Base-by-base conservation (phyloP, 1,140 invertebrate genomes). In the Musca vetustissima region DNA sequence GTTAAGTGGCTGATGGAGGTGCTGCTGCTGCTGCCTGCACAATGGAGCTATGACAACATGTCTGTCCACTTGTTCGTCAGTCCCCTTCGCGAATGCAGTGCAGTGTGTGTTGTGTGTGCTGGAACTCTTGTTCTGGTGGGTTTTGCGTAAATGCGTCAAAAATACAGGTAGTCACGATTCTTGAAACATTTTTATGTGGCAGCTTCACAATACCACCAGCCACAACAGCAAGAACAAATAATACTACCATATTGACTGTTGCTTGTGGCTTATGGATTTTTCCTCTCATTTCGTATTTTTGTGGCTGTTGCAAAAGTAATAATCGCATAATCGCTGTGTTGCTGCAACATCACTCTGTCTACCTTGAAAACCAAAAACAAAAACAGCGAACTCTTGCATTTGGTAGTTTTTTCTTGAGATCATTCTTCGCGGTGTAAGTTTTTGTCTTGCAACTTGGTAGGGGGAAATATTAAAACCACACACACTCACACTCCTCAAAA, bases 121-220 rank as follows among this genome's bases (percentile, higher is more conserved):
- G 36, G 11, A 43, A 9, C 36, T 43, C 36, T 43, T 7, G 36
- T 43, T 7, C 36, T 9, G 36, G 36, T n/a, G 25, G 57, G 17
- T 61, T 61, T 43, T 61, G 57, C 28, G 28, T 61, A 61, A 61
- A 61, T 61, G 57, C 57, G 57, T 61, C 28, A 61, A 61, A 61
- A 61, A 61, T 61, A 61, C 57, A 61, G 57, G 57, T 61, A 61
- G 57, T 61, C 57, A 61, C 57, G 57, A 61, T 61, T 61, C 57
- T 36, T 19, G 28, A 61, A 61, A 61, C 57, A 61, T 61, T 61
- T 61, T 61, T 61, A 61, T 61, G 57, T 61, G 57, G 57, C 57
- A 61, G 57, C 36, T 61, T 19, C 57, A 43, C 11, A 59, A 59
- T 28, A 28, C n/a, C 22, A 3, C 9, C 57, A 61, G 32, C 11